Evolutionary conservation across 2,888 invertebrate species (phyloP).

Genomic region (Amblyteles armatorius): DNA sequence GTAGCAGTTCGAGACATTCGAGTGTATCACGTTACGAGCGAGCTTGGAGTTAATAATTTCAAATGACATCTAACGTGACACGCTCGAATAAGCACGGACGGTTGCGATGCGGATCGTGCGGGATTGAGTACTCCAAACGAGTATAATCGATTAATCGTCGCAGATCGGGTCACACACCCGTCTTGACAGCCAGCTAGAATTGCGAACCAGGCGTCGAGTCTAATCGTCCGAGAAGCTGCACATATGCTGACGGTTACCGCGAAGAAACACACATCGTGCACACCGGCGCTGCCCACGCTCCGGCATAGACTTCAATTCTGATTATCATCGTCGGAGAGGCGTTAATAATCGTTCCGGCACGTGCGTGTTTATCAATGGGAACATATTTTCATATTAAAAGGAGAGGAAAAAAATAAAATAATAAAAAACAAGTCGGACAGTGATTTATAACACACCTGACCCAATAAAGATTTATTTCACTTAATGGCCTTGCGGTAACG

Average conservation of each 20-base stretch:
- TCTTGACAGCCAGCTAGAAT: constrained; percentile 3
- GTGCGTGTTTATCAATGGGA: constrained; percentile 42
- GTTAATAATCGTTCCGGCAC: constrained; percentile 54
- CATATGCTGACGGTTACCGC: not conserved
- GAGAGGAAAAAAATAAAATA: constrained; percentile 14
- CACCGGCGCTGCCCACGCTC: constrained; percentile 50
- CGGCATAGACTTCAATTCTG: constrained; percentile 46
- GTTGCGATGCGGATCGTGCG: constrained; percentile 17
- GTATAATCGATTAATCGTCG: constrained; percentile 62
- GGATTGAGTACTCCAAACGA: constrained; percentile 39
- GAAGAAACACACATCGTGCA: constrained; percentile 1
- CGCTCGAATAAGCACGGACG: constrained; percentile 21
- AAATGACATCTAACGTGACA: constrained; percentile 15
- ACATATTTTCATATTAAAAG: constrained; percentile 29
- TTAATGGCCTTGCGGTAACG: not conserved
- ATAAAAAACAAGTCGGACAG: constrained; percentile 1
- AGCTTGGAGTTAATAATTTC: constrained; percentile 5
- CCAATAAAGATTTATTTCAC: not conserved
- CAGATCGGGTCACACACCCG: constrained; percentile 53
- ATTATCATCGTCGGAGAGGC: constrained; percentile 60
- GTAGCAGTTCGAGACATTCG: constrained; percentile 5
- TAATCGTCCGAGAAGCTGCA: constrained; percentile 44
- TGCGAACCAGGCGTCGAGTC: constrained; percentile 16
- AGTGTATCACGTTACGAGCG: not conserved
- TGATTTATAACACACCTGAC: not conserved